phyloP scores from a whole-genome alignment of 2,888 invertebrate species.

The Onchidella celtica region DNA sequence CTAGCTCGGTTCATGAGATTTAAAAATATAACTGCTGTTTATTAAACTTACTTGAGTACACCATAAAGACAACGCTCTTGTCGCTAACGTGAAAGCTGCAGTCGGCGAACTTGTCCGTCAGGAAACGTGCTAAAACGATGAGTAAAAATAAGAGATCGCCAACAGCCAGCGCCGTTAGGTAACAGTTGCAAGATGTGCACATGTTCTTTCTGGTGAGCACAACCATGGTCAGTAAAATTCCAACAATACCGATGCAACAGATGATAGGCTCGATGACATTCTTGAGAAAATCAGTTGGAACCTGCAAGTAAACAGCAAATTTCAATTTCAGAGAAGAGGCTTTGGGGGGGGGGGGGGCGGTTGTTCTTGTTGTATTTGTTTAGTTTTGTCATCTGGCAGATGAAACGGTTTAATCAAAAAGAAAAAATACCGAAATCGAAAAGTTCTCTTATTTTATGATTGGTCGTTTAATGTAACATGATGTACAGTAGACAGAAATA shows the following conservation, averaged over 20 bases:
- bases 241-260: constrained; percentile 72
- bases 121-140: constrained; percentile 59
- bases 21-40: no score
- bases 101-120: constrained; percentile 50
- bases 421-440: no score
- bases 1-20: no score
- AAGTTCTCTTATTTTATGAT: no score
- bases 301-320: constrained; percentile 6
- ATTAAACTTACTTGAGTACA: constrained; percentile 41
- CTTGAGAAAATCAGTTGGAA: constrained; percentile 34
- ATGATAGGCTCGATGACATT: constrained; percentile 64
- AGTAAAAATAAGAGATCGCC: constrained; percentile 75
- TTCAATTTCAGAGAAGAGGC: not conserved
- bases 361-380: not conserved
- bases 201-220: constrained; percentile 76
- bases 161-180: constrained; percentile 74
- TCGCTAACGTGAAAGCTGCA: constrained; percentile 23
- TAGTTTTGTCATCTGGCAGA: no score
- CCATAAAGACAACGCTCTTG: not conserved
- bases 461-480: no score
- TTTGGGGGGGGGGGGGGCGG: not conserved
- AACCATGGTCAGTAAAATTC: constrained; percentile 75
- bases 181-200: constrained; percentile 78
- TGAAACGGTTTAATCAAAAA: no score
- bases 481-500: no score